These are phyloP conservation scores for Bombylius major DNA, from an alignment of 2,888 invertebrate species.

Conservation along the genomic window DNA sequence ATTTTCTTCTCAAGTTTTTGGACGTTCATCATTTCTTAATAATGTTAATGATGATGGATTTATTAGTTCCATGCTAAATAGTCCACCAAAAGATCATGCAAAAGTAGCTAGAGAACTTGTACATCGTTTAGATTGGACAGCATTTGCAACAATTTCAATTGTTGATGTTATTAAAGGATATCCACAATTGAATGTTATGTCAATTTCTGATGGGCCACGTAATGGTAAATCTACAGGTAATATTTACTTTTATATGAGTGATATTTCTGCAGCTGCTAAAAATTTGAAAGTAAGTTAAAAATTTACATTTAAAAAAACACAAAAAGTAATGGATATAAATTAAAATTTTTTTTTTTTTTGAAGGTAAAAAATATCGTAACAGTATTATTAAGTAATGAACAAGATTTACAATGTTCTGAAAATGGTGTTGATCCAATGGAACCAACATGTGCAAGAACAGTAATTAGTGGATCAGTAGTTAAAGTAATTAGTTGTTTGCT, in stretches of 20 bases:
- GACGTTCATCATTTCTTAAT: no score
- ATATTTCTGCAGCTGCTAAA: conserved; percentile 33
- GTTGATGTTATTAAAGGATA: conserved; percentile 23
- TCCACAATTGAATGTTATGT: conserved; percentile 36
- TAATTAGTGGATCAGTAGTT: conserved; percentile 29
- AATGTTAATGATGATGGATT: no score
- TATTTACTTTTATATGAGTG: conserved; percentile 31
- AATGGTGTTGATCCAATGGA: conserved; percentile 33
- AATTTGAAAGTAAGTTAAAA: conserved; percentile 18
- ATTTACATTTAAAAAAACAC: not conserved
- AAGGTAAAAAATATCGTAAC: conserved; percentile 27
- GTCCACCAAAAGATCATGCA: conserved; percentile 24
- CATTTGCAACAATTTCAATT: conserved; percentile 32
- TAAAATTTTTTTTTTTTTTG: not conserved
- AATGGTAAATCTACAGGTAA: conserved; percentile 26
- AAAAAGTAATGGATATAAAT: not conserved
- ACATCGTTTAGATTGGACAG: conserved; percentile 30
- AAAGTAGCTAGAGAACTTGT: conserved; percentile 30
- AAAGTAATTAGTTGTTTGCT: conserved; percentile 4
- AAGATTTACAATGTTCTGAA: conserved; percentile 24
- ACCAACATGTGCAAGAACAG: conserved; percentile 27
- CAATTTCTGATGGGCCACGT: conserved; percentile 27
- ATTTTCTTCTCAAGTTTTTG: no score
- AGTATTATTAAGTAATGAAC: conserved; percentile 28
- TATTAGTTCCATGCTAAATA: no score